Conservation (phyloP, 2,113 vertebrate species). For the Rhynchopsitta pachyrhyncha region DNA sequence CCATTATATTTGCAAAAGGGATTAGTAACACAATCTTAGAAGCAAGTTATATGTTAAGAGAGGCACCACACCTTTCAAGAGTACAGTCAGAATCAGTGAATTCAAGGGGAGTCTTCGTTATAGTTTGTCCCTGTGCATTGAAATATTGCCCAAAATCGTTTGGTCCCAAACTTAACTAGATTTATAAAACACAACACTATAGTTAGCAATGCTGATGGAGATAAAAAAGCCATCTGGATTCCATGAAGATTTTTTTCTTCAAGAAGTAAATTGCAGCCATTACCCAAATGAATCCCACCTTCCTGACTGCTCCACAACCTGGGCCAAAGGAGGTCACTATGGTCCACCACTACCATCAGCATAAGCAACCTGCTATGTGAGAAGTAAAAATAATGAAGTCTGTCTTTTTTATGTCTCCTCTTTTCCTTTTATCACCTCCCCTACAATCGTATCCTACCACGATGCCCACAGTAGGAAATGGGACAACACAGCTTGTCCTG, state of each 20-base stretch:
- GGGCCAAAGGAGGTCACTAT: neutral
- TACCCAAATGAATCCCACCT: neutral
- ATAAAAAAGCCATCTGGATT: neutral
- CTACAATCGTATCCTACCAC: neutral
- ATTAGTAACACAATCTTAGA: neutral
- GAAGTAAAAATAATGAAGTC: neutral
- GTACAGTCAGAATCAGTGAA: neutral
- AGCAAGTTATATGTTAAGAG: neutral
- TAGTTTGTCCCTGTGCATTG: neutral
- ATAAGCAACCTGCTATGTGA: neutral
- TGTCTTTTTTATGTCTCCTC: neutral
- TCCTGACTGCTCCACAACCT: neutral
- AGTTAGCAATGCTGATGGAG: neutral
- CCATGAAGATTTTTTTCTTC: neutral
- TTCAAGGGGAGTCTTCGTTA: neutral
- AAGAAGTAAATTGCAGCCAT: neutral
- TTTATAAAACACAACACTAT: neutral
- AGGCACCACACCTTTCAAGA: neutral
- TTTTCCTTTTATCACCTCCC: neutral
- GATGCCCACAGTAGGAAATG: neutral
- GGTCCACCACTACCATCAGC: neutral
- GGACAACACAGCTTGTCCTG: neutral
- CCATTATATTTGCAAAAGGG: neutral
- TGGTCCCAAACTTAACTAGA: neutral
- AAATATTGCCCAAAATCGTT: neutral